Evolutionary conservation across 2,888 invertebrate species (phyloP).

Genomic region (Teinopalpus imperialis): DNA sequence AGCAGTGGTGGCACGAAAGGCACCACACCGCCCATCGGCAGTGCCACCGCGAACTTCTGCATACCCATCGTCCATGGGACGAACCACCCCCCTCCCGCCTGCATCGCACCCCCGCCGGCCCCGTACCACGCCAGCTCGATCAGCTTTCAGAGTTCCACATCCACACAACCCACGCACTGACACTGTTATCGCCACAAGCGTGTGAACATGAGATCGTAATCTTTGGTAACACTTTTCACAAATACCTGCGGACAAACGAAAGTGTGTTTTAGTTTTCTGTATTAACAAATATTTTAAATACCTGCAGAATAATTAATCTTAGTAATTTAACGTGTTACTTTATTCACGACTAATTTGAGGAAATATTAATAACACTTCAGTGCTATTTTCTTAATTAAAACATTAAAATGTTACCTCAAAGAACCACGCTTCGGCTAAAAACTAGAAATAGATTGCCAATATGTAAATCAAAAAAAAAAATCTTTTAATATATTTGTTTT

Average conservation of each 20-base stretch:
- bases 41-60: conserved; percentile 75
- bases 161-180: conserved; percentile 47
- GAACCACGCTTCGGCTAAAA: too few relatives aligned
- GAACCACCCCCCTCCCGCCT: conserved; percentile 74
- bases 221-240: conserved; percentile 49
- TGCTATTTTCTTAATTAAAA: too few relatives aligned
- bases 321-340: too few relatives aligned
- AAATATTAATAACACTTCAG: too few relatives aligned
- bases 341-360: too few relatives aligned
- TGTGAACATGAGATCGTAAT: conserved; percentile 34
- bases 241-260: conserved; percentile 63
- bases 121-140: conserved; percentile 80
- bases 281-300: too few relatives aligned
- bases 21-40: conserved; percentile 74
- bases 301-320: too few relatives aligned
- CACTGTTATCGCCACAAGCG: conserved; percentile 44
- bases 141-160: conserved; percentile 62
- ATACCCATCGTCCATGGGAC: conserved; percentile 73
- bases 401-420: too few relatives aligned
- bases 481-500: too few relatives aligned
- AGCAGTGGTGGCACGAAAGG: conserved; percentile 69
- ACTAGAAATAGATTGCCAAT: too few relatives aligned
- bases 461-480: too few relatives aligned
- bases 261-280: too few relatives aligned
- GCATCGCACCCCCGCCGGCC: conserved; percentile 63